Conservation (phyloP, 2,797 vertebrate genomes). For the Xiphophorus birchmanni region DNA sequence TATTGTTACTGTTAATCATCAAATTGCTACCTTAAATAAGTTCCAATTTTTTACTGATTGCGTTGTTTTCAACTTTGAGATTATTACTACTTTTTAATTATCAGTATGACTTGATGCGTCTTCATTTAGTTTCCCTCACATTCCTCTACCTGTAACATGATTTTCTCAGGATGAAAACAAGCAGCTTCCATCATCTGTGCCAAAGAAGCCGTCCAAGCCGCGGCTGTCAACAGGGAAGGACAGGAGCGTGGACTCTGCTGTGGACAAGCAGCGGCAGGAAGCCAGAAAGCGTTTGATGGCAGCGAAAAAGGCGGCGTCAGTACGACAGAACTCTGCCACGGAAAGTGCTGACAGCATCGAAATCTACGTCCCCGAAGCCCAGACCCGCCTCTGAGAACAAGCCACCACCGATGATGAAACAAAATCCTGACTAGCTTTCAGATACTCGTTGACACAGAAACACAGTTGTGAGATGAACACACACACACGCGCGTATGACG, state of each 20-base stretch:
- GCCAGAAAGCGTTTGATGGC: conserved; percentile 97
- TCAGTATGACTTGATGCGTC: background rate
- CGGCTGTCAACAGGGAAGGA: conserved; percentile 90
- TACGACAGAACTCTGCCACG: conserved; percentile 97
- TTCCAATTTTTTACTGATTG: background rate
- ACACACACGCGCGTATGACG: conserved; percentile 15
- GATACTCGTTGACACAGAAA: conserved; percentile 58
- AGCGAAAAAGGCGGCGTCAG: conserved; percentile 93
- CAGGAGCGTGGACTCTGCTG: conserved; percentile 87
- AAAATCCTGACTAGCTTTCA: conserved; percentile 40
- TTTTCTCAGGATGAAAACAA: conserved; percentile 88
- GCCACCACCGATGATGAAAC: conserved; percentile 41
- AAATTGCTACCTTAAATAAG: background rate
- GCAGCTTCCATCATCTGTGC: conserved; percentile 88
- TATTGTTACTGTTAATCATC: background rate
- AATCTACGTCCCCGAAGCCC: conserved; percentile 98
- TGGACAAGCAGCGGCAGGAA: conserved; percentile 97
- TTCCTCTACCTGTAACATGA: conserved; percentile 1
- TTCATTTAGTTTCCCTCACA: conserved; percentile 5
- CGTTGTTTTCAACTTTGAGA: background rate
- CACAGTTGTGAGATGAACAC: conserved; percentile 57
- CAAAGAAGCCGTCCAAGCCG: conserved; percentile 95
- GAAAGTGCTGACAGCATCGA: conserved; percentile 99
- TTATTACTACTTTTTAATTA: background rate
- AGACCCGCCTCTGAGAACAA: conserved; percentile 94